Percentiles rank a stretch among this genome's conserved stretches.
Evolutionary conservation across 2,113 vertebrate genomes (phyloP).

Genomic region (Sylvia atricapilla): DNA sequence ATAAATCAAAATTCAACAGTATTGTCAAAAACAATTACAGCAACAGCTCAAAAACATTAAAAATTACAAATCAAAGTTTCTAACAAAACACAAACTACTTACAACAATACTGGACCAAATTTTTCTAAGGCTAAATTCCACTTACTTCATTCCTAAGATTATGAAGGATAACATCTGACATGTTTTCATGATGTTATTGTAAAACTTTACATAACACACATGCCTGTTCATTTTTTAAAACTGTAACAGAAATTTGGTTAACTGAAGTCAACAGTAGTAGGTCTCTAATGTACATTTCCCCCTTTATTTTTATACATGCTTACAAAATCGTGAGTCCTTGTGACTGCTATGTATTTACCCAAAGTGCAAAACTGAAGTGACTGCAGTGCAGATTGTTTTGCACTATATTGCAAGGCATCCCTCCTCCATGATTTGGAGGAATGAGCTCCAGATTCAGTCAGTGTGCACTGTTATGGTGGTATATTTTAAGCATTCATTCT

Average conservation of each 20-base stretch:
- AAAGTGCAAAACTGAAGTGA: background rate
- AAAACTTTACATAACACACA: background rate
- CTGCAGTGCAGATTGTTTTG: background rate
- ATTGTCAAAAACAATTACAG: background rate
- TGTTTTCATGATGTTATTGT: background rate
- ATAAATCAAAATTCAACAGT: background rate
- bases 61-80: background rate
- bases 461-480: accelerated
- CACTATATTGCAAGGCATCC: background rate
- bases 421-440: background rate
- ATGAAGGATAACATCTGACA: background rate
- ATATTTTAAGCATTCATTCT: background rate
- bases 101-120: background rate
- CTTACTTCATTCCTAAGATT: background rate
- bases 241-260: background rate
- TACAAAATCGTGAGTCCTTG: background rate
- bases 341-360: background rate
- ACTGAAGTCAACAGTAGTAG: background rate
- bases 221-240: background rate
- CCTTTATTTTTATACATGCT: background rate
- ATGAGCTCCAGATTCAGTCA: background rate
- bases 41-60: background rate
- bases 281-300: background rate
- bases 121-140: background rate
- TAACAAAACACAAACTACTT: background rate